phyloP scores from a whole-genome alignment of 2,113 vertebrate genomes.

The Regulus satrapa region DNA sequence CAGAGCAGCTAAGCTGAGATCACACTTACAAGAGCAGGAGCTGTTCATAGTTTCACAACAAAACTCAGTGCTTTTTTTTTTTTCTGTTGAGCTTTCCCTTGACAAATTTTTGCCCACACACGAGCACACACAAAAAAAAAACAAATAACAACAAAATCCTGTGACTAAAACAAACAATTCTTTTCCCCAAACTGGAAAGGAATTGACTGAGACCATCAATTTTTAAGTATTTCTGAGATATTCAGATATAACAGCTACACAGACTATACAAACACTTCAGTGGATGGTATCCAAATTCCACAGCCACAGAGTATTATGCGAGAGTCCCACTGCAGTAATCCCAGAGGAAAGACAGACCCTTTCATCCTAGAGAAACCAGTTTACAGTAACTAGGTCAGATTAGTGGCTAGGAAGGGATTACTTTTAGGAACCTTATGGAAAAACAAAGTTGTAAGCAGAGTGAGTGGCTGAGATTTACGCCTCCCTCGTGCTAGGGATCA shows the following conservation, averaged over 20 bases:
- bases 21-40: not conserved
- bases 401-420: not conserved
- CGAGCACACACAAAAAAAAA: not conserved
- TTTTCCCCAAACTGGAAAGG: not conserved
- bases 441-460: not conserved
- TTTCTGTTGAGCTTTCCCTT: not conserved
- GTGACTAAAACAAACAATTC: not conserved
- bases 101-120: not conserved
- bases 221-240: not conserved
- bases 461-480: not conserved
- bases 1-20: not conserved
- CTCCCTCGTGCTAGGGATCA: not conserved
- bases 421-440: not conserved
- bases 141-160: not conserved
- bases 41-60: not conserved
- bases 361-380: conserved; percentile 14
- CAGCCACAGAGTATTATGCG: not conserved
- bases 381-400: conserved; percentile 16
- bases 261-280: not conserved
- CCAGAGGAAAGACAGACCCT: not conserved
- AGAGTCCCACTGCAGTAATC: not conserved
- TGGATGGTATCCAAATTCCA: not conserved
- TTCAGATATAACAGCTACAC: not conserved
- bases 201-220: not conserved
- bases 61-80: not conserved